Evolutionary conservation across 1,140 invertebrate species (phyloP).

Genomic region (Belonocnema kinseyi): DNA sequence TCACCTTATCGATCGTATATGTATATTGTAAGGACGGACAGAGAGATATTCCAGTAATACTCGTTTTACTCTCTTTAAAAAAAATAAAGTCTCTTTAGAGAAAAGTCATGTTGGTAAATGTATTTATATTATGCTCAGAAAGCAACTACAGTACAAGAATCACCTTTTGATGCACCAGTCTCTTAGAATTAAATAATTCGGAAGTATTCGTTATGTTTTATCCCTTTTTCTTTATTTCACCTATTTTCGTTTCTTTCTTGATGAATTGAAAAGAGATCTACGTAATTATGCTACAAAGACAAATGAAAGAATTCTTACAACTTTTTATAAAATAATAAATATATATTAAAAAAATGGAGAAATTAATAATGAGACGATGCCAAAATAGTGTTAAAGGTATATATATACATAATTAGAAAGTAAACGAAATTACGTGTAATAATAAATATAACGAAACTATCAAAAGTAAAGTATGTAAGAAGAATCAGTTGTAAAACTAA

Average conservation of each 20-base stretch:
- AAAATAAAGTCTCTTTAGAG: conserved; percentile 33
- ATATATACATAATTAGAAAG: conserved; percentile 62
- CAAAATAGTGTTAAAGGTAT: conserved; percentile 74
- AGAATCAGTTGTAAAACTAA: conserved; percentile 54
- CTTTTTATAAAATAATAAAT: conserved; percentile 52
- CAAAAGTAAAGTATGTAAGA: conserved; percentile 58
- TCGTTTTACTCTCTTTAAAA: conserved; percentile 45
- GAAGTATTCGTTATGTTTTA: conserved; percentile 2
- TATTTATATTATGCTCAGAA: conserved; percentile 23
- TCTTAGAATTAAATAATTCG: conserved; percentile 24
- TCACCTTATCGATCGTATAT: conserved; percentile 36
- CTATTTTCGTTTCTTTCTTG: conserved; percentile 47
- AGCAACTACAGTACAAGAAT: conserved; percentile 28
- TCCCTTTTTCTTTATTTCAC: conserved; percentile 39
- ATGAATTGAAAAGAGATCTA: conserved; percentile 46
- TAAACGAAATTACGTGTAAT: conserved; percentile 60
- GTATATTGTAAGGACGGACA: conserved; percentile 53
- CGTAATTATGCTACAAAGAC: conserved; percentile 42
- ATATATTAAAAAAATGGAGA: conserved; percentile 35
- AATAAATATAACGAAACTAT: conserved; percentile 57
- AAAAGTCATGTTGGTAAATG: conserved; percentile 26
- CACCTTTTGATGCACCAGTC: conserved; percentile 19
- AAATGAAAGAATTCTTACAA: conserved; percentile 40
- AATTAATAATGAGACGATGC: conserved; percentile 68
- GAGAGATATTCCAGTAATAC: conserved; percentile 60